Percentiles rank a stretch among this genome's conserved stretches.
These are phyloP conservation scores for Cephus sareptanus DNA, from an alignment of 2,888 invertebrate genomes.

Conservation along the genomic window DNA sequence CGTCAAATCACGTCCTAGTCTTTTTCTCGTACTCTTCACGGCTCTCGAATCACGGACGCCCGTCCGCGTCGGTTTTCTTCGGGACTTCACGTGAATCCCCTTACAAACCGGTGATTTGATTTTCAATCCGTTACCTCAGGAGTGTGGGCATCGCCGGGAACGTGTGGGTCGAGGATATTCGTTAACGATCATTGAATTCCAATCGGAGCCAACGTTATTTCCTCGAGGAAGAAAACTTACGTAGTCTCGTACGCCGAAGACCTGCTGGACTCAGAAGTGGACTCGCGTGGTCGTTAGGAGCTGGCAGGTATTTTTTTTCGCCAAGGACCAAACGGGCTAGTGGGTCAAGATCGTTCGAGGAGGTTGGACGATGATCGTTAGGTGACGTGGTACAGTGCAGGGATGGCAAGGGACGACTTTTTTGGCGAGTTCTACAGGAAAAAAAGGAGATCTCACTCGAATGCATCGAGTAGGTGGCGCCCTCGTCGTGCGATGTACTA, in stretches of 20 bases:
- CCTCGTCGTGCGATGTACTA: conserved; percentile 31
- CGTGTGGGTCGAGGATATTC: not conserved
- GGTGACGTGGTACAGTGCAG: not conserved
- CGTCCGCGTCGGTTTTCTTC: not conserved
- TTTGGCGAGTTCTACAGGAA: not conserved
- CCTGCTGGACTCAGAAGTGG: not conserved
- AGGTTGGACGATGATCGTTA: not conserved
- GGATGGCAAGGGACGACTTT: not conserved
- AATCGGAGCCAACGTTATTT: not conserved
- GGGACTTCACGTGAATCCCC: not conserved
- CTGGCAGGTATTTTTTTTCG: not conserved
- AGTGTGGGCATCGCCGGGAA: not conserved
- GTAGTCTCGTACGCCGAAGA: not conserved
- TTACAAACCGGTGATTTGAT: not conserved
- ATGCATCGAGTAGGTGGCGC: conserved; percentile 44
- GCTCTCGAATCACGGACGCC: too few species aligned
- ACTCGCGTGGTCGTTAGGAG: not conserved
- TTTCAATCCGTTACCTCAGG: not conserved
- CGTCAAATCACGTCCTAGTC: not conserved
- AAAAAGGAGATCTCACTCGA: not conserved
- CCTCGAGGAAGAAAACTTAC: not conserved
- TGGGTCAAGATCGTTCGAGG: not conserved
- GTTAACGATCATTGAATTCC: not conserved
- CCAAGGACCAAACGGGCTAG: not conserved
- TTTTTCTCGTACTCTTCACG: too few species aligned